A percentile compares a stretch with the other conserved stretches of the same genome.
Evolutionary conservation across 2,888 invertebrate species (phyloP).

Genomic region (Andrena chrysosceles): DNA sequence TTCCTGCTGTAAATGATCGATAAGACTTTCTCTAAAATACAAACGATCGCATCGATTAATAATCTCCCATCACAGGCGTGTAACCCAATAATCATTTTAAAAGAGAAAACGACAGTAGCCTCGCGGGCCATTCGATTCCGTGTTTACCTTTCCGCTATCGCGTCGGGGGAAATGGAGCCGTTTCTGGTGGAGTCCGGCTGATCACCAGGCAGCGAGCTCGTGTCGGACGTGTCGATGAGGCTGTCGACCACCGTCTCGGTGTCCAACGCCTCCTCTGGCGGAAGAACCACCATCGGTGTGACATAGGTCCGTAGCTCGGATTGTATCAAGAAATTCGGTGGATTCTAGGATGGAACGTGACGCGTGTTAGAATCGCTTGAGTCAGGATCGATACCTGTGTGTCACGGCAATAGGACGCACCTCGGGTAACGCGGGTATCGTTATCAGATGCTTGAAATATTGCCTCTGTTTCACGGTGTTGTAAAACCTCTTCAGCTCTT

Average conservation of each 20-base stretch:
- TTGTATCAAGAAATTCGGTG: slow-evolving; percentile 97
- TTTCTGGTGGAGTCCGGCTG: slow-evolving; percentile 81
- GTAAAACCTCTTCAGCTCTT: slow-evolving; percentile 95
- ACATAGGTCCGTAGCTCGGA: slow-evolving; percentile 97
- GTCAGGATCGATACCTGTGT: too few relatives aligned
- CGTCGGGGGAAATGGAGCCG: slow-evolving; percentile 86
- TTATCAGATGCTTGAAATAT: slow-evolving; percentile 98
- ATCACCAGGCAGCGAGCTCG: slow-evolving; percentile 83
- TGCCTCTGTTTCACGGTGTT: slow-evolving; percentile 96
- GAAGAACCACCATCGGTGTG: slow-evolving; percentile 95
- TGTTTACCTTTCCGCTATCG: slow-evolving; percentile 84
- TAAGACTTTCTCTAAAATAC: slow-evolving; percentile 89
- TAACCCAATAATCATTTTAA: background rate
- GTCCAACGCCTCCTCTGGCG: slow-evolving; percentile 88
- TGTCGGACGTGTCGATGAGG: slow-evolving; percentile 90
- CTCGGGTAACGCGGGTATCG: slow-evolving; percentile 96
- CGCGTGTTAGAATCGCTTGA: background rate
- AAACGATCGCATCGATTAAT: background rate
- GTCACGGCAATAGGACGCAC: slow-evolving; percentile 83
- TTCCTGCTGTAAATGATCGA: slow-evolving; percentile 92
- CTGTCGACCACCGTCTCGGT: slow-evolving; percentile 87
- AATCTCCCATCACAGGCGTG: too few relatives aligned
- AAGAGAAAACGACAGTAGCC: too few relatives aligned
- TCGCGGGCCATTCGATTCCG: background rate
- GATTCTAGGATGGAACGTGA: slow-evolving; percentile 86